phyloP scores from a whole-genome alignment of 2,797 vertebrate genomes.

The Craterocephalus amniculus region DNA sequence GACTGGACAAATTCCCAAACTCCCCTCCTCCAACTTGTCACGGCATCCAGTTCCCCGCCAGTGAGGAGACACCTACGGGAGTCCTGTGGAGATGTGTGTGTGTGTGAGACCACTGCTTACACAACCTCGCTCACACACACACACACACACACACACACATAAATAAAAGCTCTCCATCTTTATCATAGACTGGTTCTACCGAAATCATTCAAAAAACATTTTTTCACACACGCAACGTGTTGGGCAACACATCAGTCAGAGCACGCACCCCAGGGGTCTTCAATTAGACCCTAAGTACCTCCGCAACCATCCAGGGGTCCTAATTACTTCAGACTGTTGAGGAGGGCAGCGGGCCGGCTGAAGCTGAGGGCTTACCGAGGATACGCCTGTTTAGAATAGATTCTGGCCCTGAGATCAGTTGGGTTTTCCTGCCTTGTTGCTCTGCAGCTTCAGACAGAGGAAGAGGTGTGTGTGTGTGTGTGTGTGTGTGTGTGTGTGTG shows the following conservation, averaged over 20 bases:
- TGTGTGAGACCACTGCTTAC: conserved; percentile 39
- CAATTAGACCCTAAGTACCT: conserved; percentile 77
- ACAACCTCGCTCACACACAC: conserved; percentile 44
- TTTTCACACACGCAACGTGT: conserved; percentile 67
- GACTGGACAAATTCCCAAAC: conserved; percentile 57
- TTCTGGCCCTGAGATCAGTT: conserved; percentile 57
- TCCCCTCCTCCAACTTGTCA: conserved; percentile 63
- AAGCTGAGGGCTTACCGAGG: conserved; percentile 55
- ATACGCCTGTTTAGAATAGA: conserved; percentile 67
- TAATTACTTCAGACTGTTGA: conserved; percentile 74
- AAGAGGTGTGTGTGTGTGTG: conserved; percentile 36
- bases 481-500: background rate
- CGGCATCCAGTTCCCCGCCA: conserved; percentile 57
- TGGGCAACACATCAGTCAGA: conserved; percentile 70
- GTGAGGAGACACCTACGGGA: conserved; percentile 79
- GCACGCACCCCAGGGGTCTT: conserved; percentile 60
- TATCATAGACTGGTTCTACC: conserved; percentile 51
- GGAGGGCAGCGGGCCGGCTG: conserved; percentile 53
- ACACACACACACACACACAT: background rate
- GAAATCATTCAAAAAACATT: conserved; percentile 67
- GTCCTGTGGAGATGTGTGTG: conserved; percentile 62
- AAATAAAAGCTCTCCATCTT: conserved; percentile 41
- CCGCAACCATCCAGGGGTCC: conserved; percentile 66
- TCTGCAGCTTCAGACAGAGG: conserved; percentile 51
- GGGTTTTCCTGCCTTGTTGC: conserved; percentile 46